Evolutionary conservation across 2,797 vertebrate species (phyloP), one percentile per base, ranked within the genome.

Genomic region (Hephaestus fuliginosus): DNA sequence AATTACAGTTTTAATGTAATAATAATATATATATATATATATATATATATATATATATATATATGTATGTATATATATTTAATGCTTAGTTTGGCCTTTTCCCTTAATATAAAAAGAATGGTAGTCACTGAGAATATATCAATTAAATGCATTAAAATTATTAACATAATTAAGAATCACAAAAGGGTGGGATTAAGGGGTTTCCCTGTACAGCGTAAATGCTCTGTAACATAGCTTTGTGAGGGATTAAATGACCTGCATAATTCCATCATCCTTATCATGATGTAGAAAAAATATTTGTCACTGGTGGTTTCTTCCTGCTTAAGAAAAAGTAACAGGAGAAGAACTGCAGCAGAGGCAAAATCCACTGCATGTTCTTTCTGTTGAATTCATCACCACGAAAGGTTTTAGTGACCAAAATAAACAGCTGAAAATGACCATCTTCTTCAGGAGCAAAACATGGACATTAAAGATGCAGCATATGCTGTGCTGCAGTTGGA

Each of bases 401-500:
- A 48, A 60, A 55, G 9, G 8, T 13, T 65, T 58, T 2, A 43
- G 7, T 44, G 10, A 74, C 30, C n/a, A 63, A 77, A 79, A 43
- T 39, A 22, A 73, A 51, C 2, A 20, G 49, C 17, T 69, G 60
- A 41, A 74, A 76, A 73, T 22, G 51, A 44, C 20, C 3, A 48
- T 60, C 22, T 46, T 9, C 22, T 58, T 70, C 28, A 80, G 64
- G 30, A 20, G 41, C 5, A 52, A 49, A 81, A 57, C 0, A 2
- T 80, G 57, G 43, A 67, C 36, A 79, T 67, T 15, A 71, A 80
- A 41, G 67, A 68, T 63, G 48, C 7, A 48, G 53, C 43, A 70
- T 65, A 68, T 82, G 78, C 28, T 17, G 17, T 12, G 55, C 73
- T 63, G 56, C 41, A 78, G 52, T 25, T 48, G 68, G 55, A 88